Percentiles rank a stretch among this genome's conserved stretches.
phyloP scores from a whole-genome alignment of 2,888 invertebrate species.

The Epinotia ramella region DNA sequence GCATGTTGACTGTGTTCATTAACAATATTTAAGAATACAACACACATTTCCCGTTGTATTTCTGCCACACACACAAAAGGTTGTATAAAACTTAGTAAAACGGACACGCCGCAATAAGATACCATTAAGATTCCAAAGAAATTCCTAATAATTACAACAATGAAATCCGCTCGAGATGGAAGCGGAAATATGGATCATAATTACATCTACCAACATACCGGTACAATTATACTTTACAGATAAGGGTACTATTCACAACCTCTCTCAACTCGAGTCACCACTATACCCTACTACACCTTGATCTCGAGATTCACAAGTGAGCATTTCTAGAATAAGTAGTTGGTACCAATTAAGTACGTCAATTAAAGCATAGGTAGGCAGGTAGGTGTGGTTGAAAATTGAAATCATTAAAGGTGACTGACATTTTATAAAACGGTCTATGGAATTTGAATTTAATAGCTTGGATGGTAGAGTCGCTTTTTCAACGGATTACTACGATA shows the following conservation, averaged over 20 bases:
- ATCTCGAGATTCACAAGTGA: not conserved
- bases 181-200: conserved; percentile 37
- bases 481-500: too few species aligned
- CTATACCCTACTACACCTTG: not conserved
- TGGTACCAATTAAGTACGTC: too few species aligned
- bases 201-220: conserved; percentile 11
- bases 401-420: too few species aligned
- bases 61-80: not conserved
- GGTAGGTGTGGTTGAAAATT: too few species aligned
- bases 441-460: too few species aligned
- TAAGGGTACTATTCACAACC: not conserved
- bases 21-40: too few species aligned
- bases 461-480: too few species aligned
- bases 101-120: conserved; percentile 6
- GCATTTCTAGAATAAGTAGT: too few species aligned
- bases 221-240: conserved; percentile 29
- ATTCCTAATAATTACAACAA: conserved; percentile 38
- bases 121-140: conserved; percentile 30
- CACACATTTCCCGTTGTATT: too few species aligned
- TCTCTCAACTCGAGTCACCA: not conserved
- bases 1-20: too few species aligned
- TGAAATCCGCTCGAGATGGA: conserved; percentile 35
- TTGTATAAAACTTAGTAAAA: not conserved
- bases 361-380: too few species aligned
- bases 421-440: too few species aligned